Evolutionary conservation across 2,113 vertebrate species (phyloP).

Genomic region (Oriolus oriolus): DNA sequence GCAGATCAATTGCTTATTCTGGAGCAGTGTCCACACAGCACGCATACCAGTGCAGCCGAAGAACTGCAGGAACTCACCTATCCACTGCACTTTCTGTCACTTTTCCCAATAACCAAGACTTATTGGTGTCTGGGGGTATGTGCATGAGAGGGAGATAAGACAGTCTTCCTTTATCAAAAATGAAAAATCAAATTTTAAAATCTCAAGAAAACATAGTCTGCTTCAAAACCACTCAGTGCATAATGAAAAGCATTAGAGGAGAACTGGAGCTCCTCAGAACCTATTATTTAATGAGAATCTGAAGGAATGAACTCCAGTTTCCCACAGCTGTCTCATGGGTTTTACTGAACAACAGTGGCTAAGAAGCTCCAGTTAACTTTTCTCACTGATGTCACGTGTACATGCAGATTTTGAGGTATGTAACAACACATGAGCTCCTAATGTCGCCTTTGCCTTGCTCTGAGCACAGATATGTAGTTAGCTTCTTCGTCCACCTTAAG

Average conservation of each 20-base stretch:
- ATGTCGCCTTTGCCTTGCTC: not conserved
- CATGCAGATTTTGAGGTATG: not conserved
- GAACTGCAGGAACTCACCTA: not conserved
- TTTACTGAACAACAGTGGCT: not conserved
- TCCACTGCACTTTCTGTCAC: not conserved
- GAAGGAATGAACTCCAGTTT: not conserved
- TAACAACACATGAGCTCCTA: not conserved
- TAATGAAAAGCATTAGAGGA: not conserved
- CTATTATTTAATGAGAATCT: not conserved
- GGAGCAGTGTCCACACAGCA: not conserved
- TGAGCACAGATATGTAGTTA: accelerated
- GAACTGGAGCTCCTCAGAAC: not conserved
- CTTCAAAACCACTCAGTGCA: not conserved
- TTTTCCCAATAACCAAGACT: not conserved
- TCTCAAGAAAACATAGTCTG: not conserved
- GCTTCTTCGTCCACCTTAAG: not conserved
- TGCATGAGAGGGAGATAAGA: not conserved
- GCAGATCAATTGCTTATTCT: not conserved
- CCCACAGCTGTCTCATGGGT: not conserved
- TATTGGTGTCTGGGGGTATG: not conserved
- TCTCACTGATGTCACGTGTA: not conserved
- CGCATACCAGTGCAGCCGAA: accelerated
- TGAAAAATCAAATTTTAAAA: not conserved
- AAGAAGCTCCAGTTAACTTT: not conserved
- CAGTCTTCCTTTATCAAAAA: not conserved